Conservation (phyloP, 2,797 vertebrate genomes). For the Tapera naevia region DNA sequence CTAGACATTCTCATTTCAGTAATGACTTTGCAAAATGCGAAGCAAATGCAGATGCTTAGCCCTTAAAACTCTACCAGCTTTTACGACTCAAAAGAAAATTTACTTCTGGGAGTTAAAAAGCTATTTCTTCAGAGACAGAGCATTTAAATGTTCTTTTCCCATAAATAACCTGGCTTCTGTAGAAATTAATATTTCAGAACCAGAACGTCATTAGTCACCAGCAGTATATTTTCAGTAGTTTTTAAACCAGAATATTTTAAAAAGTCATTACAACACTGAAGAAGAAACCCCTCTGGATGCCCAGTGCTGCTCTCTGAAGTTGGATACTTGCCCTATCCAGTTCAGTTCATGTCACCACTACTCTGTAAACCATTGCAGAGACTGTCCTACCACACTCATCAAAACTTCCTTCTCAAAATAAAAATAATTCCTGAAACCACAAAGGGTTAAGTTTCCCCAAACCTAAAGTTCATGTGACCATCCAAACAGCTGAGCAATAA, state of each 20-base stretch:
- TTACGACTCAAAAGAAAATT: slow-evolving; percentile 14
- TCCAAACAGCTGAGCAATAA: not conserved
- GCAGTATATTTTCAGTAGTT: not conserved
- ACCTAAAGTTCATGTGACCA: not conserved
- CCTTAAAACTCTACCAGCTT: not conserved
- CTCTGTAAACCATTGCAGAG: not conserved
- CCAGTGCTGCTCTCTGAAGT: not conserved
- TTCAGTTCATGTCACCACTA: not conserved
- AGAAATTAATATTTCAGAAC: slow-evolving; percentile 22
- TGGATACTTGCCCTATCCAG: not conserved
- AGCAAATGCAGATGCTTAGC: not conserved
- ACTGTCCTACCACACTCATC: not conserved
- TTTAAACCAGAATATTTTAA: not conserved
- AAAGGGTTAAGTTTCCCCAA: not conserved
- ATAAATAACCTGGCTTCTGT: not conserved
- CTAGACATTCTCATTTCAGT: not conserved
- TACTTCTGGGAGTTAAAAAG: not conserved
- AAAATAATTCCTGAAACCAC: not conserved
- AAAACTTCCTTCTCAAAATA: not conserved
- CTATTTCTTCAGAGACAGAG: not conserved
- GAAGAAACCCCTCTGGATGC: not conserved
- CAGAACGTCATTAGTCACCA: not conserved
- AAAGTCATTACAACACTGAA: not conserved
- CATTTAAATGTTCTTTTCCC: not conserved
- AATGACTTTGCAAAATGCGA: not conserved